Conservation (phyloP, 2,113 vertebrate species). For the Notechis scutatus region DNA sequence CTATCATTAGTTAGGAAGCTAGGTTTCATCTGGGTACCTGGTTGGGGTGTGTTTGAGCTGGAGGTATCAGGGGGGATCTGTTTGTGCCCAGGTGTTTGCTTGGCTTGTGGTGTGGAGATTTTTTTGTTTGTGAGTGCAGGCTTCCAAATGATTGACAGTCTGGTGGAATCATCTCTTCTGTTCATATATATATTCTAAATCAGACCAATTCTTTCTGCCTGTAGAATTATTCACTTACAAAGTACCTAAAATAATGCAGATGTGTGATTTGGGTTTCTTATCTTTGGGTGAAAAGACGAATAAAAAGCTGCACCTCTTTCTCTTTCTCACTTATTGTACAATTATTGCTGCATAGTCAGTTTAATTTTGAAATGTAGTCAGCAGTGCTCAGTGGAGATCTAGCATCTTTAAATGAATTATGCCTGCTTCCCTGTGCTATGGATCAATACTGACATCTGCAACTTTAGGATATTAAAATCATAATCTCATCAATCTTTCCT, state of each 20-base stretch:
- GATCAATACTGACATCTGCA: slow-evolving; percentile 39
- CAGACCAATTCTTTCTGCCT: background rate
- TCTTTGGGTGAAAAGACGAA: slow-evolving; percentile 17
- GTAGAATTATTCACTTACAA: background rate
- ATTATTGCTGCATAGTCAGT: slow-evolving; percentile 1
- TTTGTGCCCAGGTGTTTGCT: no score
- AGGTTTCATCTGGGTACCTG: no score
- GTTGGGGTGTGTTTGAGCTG: no score
- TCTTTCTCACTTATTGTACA: slow-evolving; percentile 18
- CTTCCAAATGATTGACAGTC: no score
- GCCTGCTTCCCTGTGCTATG: slow-evolving; percentile 44
- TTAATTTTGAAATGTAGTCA: slow-evolving; percentile 23
- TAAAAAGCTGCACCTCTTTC: background rate
- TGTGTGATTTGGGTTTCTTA: background rate
- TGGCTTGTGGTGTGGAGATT: no score
- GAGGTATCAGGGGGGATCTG: no score
- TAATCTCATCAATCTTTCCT: slow-evolving; percentile 16
- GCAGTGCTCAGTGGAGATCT: background rate
- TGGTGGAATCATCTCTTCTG: no score
- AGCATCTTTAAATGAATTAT: slow-evolving; percentile 46
- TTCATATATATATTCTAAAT: background rate
- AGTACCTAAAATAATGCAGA: background rate
- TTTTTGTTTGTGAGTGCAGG: no score
- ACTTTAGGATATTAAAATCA: slow-evolving; percentile 46
- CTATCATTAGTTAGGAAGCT: no score